Evolutionary conservation across 2,797 vertebrate species (phyloP).

Genomic region (Danio aesculapii): DNA sequence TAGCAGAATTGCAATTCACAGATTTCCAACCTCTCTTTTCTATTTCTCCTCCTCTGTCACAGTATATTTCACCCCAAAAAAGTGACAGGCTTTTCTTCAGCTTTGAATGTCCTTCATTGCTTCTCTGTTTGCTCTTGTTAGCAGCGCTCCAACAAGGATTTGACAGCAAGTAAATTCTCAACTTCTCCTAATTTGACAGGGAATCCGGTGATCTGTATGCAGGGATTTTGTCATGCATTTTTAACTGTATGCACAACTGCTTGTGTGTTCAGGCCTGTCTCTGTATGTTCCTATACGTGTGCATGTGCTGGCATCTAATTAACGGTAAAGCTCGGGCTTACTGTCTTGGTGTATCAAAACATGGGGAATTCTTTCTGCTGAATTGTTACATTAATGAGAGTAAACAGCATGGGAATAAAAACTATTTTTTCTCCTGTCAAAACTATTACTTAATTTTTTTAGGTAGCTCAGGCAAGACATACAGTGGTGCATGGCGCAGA

Average conservation of each 20-base stretch:
- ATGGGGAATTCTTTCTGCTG: slow-evolving; percentile 26
- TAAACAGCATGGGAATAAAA: slow-evolving; percentile 31
- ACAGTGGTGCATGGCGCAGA: background rate
- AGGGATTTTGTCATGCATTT: slow-evolving; percentile 27
- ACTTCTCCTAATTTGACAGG: slow-evolving; percentile 45
- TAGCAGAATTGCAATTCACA: slow-evolving; percentile 53
- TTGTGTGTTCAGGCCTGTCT: slow-evolving; percentile 20
- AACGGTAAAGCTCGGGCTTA: slow-evolving; percentile 53
- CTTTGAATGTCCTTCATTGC: slow-evolving; percentile 44
- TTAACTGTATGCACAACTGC: slow-evolving; percentile 4
- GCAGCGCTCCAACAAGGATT: slow-evolving; percentile 41
- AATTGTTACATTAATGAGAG: slow-evolving; percentile 45
- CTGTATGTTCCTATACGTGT: slow-evolving; percentile 28
- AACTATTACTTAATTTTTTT: background rate
- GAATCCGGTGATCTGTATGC: slow-evolving; percentile 27
- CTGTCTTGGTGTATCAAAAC: slow-evolving; percentile 55
- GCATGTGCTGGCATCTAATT: slow-evolving; percentile 54
- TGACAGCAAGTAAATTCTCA: slow-evolving; percentile 58
- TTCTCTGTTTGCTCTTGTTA: slow-evolving; percentile 53
- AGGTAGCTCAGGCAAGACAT: background rate
- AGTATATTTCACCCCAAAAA: slow-evolving; percentile 43
- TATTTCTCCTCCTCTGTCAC: slow-evolving; percentile 34
- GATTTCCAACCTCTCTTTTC: slow-evolving; percentile 31
- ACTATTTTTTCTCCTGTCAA: background rate
- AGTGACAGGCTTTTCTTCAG: slow-evolving; percentile 45